A percentile compares a stretch with the other conserved stretches of the same genome.
Evolutionary conservation across 1,140 invertebrate genomes (phyloP).

Genomic region (Samia ricini): DNA sequence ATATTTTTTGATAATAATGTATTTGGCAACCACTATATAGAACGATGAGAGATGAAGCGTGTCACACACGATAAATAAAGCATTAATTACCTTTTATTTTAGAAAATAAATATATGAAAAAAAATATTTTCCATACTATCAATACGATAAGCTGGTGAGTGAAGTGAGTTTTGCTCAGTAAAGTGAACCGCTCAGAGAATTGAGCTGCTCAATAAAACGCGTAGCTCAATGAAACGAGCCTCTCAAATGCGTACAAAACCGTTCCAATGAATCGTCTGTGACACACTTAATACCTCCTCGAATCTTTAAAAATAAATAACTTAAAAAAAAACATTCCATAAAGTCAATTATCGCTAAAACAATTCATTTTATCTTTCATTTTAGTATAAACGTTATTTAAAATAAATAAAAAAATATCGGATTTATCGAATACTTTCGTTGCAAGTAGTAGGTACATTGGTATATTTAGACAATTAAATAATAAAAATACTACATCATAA

Average conservation of each 20-base stretch:
- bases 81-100: neutral
- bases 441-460: slow-evolving; percentile 40
- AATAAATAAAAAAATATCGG: slow-evolving; percentile 17
- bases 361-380: neutral
- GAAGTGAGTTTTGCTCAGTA: no score
- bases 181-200: no score
- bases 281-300: neutral
- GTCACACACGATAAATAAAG: neutral
- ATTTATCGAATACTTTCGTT: slow-evolving; percentile 32
- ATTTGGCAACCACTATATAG: neutral
- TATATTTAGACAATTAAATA: slow-evolving; percentile 24
- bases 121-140: neutral
- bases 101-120: neutral
- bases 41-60: neutral
- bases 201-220: no score
- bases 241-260: neutral
- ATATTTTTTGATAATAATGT: neutral
- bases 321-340: slow-evolving; percentile 7
- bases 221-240: no score
- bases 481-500: slow-evolving; percentile 4
- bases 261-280: neutral
- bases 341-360: neutral
- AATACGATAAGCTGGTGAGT: no score
- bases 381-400: slow-evolving; percentile 4
- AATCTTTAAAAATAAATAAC: slow-evolving; percentile 6